Base-by-base conservation (phyloP, 2,797 vertebrate species). In the Benthosema pterotum region DNA sequence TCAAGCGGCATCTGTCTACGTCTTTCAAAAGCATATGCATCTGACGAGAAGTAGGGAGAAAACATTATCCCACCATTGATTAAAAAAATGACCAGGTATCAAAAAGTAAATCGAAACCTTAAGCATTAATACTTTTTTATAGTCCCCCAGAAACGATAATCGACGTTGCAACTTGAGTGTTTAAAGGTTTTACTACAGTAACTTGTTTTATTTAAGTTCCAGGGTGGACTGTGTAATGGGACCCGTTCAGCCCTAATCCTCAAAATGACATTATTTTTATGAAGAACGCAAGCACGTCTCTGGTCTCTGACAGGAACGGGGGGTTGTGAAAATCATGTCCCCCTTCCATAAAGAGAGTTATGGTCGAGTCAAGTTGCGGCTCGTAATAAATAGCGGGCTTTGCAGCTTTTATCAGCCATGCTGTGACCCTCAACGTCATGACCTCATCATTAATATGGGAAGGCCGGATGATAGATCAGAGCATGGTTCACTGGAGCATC, bases 371-470 rank as follows among this genome's bases (percentile, higher is more conserved):
- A 80, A 74, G 82, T 81, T 79, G 79, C n/a, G 78, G 86, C 75
- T 72, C 73, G 74, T 90, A 88, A 93, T 88, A 92, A 92, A 93
- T 92, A 89, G 85, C 82, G 62, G 82, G 74, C 85, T 79, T 85
- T 87, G 86, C 82, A n/a, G 83, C 88, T 91, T 92, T 92, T 89
- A 91, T 91, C 82, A 87, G 88, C 87, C 68, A 86, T 62, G 81
- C 86, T 57, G 62, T 90, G 93, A 92, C 92, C 93, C 91, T 93
- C 91, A 85, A 88, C 89, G 73, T 65, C 65, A 78, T 89, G 86
- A 91, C 87, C 91, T 92, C 90, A 91, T 93, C 91, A 91, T 93
- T 89, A 91, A 94, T 93, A 91, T 88, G 84, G 83, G 83, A 82
- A 79, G 88, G 84, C 82, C 78, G 68, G 81, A 89, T 91, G 88